phyloP scores from a whole-genome alignment of 2,113 vertebrate genomes.

The Malurus alboscapulatus region DNA sequence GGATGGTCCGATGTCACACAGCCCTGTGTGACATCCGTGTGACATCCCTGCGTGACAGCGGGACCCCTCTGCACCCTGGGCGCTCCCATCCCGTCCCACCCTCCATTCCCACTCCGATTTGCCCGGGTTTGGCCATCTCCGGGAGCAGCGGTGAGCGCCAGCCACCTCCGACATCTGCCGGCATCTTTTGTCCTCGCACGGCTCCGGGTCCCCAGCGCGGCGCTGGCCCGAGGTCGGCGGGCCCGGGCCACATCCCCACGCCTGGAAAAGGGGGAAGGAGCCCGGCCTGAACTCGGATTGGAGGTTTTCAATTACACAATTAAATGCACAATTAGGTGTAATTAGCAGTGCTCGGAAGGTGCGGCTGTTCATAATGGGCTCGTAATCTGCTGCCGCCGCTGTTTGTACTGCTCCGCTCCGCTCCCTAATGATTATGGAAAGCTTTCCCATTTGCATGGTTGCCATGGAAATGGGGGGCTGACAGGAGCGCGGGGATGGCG shows the following conservation, averaged over 20 bases:
- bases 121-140: background rate
- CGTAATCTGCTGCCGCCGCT: conserved; percentile 80
- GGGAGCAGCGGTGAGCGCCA: accelerated
- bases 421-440: conserved; percentile 75
- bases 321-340: conserved; percentile 84
- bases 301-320: conserved; percentile 82
- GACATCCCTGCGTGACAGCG: background rate
- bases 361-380: conserved; percentile 76
- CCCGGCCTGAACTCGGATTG: conserved; percentile 58
- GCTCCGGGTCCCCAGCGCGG: accelerated
- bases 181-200: background rate
- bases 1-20: too few relatives aligned
- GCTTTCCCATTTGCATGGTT: conserved; percentile 77
- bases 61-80: background rate
- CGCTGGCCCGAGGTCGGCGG: background rate
- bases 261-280: background rate
- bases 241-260: accelerated
- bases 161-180: background rate
- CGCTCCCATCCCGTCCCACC: background rate
- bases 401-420: conserved; percentile 72
- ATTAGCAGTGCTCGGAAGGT: conserved; percentile 77
- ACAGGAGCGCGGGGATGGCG: background rate
- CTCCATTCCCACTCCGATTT: background rate
- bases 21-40: background rate
- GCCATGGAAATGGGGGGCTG: conserved; percentile 72